A percentile compares a stretch with the other conserved stretches of the same genome.
Conservation (phyloP, 1,140 invertebrate genomes). For the Drosophila mayri region DNA sequence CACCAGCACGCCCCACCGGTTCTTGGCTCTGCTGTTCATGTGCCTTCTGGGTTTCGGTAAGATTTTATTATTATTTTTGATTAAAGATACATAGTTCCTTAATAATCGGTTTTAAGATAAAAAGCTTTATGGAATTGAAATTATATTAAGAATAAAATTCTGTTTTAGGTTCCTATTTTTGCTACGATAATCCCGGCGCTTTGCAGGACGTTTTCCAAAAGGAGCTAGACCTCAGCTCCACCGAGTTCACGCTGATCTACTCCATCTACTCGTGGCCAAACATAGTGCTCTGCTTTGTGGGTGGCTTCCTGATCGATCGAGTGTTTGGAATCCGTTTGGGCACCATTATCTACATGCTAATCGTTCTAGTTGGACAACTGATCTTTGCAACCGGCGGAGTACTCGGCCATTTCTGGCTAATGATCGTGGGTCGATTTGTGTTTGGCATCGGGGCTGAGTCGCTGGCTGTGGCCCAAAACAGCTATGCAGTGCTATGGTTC, state of each 20-base stretch:
- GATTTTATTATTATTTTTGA: neutral
- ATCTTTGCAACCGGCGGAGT: slow-evolving; percentile 95
- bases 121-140: no score
- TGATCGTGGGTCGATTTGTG: slow-evolving; percentile 96
- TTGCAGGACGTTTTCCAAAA: slow-evolving; percentile 94
- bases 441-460: slow-evolving; percentile 99
- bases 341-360: slow-evolving; percentile 94
- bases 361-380: slow-evolving; percentile 93
- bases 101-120: no score
- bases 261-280: slow-evolving; percentile 99
- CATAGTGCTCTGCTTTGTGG: slow-evolving; percentile 97
- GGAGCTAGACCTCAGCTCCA: slow-evolving; percentile 93
- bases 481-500: slow-evolving; percentile 98
- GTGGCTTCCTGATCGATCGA: slow-evolving; percentile 97
- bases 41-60: slow-evolving; percentile 94
- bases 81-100: no score
- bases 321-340: slow-evolving; percentile 97
- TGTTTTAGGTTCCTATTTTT: slow-evolving; percentile 93
- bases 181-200: slow-evolving; percentile 98
- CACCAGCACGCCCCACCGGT: slow-evolving; percentile 86
- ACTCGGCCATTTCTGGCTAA: slow-evolving; percentile 93
- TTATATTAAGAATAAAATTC: no score
- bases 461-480: slow-evolving; percentile 97
- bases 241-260: slow-evolving; percentile 95
- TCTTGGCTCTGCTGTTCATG: slow-evolving; percentile 92